Evolutionary conservation across 2,113 vertebrate species (phyloP).

Genomic region (Lepus timidus): DNA sequence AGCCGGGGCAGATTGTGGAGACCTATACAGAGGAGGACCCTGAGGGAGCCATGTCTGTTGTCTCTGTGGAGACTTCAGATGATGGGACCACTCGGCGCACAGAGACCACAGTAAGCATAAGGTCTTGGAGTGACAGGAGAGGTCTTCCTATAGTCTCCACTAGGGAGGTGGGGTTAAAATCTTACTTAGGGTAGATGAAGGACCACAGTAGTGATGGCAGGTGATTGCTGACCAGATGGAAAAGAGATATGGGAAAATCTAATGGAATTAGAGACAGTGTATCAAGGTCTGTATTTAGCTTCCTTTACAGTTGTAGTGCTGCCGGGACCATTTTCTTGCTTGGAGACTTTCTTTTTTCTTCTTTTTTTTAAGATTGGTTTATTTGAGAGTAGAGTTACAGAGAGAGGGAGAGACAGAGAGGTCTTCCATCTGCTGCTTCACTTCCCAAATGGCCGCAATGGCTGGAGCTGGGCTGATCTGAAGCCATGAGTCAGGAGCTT

Average conservation of each 20-base stretch:
- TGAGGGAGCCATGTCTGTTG: slow-evolving; percentile 89
- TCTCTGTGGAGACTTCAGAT: slow-evolving; percentile 94
- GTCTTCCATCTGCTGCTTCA: no score
- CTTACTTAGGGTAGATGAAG: background rate
- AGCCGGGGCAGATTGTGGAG: slow-evolving; percentile 95
- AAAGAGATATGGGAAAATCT: background rate
- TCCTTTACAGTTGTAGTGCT: background rate
- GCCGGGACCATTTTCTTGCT: background rate
- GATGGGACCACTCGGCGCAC: slow-evolving; percentile 95
- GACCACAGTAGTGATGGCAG: background rate
- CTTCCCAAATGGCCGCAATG: no score
- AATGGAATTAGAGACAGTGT: background rate
- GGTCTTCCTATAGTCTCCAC: background rate
- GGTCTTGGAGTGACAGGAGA: background rate
- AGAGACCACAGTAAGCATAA: slow-evolving; percentile 92
- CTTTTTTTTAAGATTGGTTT: no score
- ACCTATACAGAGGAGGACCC: slow-evolving; percentile 94
- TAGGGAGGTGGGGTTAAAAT: background rate
- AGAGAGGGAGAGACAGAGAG: no score
- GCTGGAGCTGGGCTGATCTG: no score
- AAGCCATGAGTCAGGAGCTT: no score
- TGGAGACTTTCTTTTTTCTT: background rate
- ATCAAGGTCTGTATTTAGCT: background rate
- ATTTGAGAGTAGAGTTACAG: no score
- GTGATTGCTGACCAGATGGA: background rate